Conservation (phyloP, 2,797 vertebrate species). For the Sebastes reedi region DNA sequence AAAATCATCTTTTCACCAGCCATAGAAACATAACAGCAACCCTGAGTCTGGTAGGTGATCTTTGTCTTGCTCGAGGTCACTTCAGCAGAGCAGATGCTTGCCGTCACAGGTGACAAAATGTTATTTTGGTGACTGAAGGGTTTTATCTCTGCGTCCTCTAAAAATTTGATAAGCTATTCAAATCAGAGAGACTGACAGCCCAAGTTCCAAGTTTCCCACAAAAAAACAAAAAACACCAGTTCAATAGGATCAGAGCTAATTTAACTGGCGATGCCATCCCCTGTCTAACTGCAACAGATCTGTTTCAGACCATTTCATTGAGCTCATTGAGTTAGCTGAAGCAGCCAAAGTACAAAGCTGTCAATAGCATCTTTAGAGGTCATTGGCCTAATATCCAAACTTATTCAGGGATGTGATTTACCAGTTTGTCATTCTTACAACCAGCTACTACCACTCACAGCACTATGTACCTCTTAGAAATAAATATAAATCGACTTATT, state of each 20-base stretch:
- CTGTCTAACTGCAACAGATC: neutral
- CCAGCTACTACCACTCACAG: neutral
- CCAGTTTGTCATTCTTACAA: neutral
- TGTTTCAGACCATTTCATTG: neutral
- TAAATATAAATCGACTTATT: neutral
- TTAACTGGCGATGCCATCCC: neutral
- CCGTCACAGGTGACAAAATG: conserved; percentile 19
- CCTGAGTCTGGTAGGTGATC: conserved; percentile 2
- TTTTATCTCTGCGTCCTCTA: neutral
- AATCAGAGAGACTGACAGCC: neutral
- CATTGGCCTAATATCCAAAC: neutral
- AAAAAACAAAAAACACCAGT: neutral
- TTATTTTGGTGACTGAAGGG: neutral
- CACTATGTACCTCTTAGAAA: neutral
- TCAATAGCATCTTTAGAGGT: neutral
- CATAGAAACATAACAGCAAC: neutral
- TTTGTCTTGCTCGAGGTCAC: conserved; percentile 34
- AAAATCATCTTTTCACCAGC: conserved; percentile 27
- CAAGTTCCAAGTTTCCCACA: too few species aligned
- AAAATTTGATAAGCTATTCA: neutral
- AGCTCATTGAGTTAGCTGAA: neutral
- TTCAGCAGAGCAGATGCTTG: neutral
- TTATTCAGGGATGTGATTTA: neutral
- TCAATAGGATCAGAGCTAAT: neutral
- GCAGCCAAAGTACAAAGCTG: neutral